Evolutionary conservation across 1,140 invertebrate genomes (phyloP), one percentile per base, ranked within the genome.

Genomic region (Ruditapes philippinarum): DNA sequence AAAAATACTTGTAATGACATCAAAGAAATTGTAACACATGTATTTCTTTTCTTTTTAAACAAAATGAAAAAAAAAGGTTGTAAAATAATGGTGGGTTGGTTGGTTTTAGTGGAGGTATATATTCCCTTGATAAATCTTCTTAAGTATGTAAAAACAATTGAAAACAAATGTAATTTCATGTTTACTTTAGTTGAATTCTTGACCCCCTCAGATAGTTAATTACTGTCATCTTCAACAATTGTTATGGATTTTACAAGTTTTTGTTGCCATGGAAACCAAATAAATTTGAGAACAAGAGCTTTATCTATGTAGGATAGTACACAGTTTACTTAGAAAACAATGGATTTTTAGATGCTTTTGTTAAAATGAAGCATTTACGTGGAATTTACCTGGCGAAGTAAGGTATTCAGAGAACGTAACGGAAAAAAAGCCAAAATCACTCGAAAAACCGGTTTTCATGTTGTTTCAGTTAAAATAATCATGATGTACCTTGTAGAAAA

Each of bases 271-370:
- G 54, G 84, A 3, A 86, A 86, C 84, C 70, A 78, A 86, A 86
- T 86, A 86, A 86, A 86, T 86, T 86, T 86, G 84, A 86, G 84
- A 86, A 78, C 70, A 42, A 49, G 33, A 76, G 49, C 84, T 86
- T 86, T 86, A 86, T 86, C 84, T 86, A 78, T 74, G 68, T 86
- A 54, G 84, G 84, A 60, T 86, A 86, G 74, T 86, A 62, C 74
- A 62, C 84, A 86, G 14, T 86, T 86, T 86, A 76, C 84, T 78
- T 86, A 86, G 70, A 86, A 86, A 86, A 86, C 84, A 86, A 86
- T 86, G 84, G 84, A 86, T 86, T 86, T 82, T 86, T 76, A 78
- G 84, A 86, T 86, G 84, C 70, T 86, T 86, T 86, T 86, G 84
- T 86, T 86, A 86, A 86, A 86, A 86, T 86, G 70, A 86, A 78